Percentiles rank a stretch among this genome's conserved stretches.
Evolutionary conservation across 1,140 invertebrate genomes (phyloP).

Genomic region (Trichonephila clavata): DNA sequence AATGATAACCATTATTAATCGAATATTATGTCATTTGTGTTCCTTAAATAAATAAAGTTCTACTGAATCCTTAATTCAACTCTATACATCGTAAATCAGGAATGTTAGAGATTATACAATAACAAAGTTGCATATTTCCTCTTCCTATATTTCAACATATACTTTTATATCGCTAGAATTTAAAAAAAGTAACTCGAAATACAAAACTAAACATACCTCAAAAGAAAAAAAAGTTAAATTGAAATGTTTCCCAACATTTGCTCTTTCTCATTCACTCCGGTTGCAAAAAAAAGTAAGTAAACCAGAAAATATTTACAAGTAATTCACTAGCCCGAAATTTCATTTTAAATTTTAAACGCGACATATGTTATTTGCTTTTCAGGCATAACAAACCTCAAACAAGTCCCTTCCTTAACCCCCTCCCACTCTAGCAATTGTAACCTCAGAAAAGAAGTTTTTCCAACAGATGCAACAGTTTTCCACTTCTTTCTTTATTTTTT

Average conservation of each 20-base stretch:
- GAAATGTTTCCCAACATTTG: neutral
- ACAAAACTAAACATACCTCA: too few relatives aligned
- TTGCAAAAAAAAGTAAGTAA: neutral
- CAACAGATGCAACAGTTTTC: constrained; percentile 4
- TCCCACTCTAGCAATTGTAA: neutral
- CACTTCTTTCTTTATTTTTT: neutral
- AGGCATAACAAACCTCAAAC: neutral
- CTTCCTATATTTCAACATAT: too few relatives aligned
- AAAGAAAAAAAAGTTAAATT: neutral
- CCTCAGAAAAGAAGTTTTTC: neutral
- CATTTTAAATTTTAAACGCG: constrained; percentile 19
- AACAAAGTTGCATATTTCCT: too few relatives aligned
- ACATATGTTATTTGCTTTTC: neutral
- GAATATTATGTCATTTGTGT: too few relatives aligned
- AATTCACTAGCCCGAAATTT: neutral
- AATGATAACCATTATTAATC: too few relatives aligned
- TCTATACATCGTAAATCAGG: too few relatives aligned
- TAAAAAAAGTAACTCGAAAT: neutral
- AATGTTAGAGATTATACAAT: too few relatives aligned
- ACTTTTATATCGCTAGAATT: neutral
- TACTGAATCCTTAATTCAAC: too few relatives aligned
- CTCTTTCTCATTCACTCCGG: neutral
- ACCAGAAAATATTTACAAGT: neutral
- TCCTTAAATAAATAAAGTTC: too few relatives aligned
- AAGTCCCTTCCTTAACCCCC: neutral